Evolutionary conservation across 2,113 vertebrate species (phyloP), one percentile per base, ranked within the genome.

Genomic region (Sinosuthora webbiana): DNA sequence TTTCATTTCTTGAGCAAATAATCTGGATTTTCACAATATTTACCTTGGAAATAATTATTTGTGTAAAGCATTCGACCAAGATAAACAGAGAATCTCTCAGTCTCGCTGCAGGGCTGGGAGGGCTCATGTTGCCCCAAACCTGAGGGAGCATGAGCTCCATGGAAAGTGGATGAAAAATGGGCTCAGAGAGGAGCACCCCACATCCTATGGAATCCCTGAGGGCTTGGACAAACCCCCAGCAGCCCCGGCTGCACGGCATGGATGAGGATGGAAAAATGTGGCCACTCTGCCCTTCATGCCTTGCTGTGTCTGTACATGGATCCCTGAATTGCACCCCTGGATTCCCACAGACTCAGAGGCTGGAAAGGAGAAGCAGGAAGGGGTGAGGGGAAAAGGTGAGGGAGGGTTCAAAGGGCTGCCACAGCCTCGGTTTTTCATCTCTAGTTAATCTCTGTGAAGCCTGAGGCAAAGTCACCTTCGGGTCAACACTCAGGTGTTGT

Each of bases 1-100:
- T 95, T 96, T 94, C 96, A 90, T 91, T 95, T 83, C 96, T 96
- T 97, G 94, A 96, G 95, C 96, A 97, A 97, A 97, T 96, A 96
- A 95, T 81, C 96, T 23, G 78, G 89, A 94, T 96, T 95, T 93
- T 73, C 88, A 56, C 93, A 95, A 89, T 94, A 93, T 97, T 97
- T 95, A 93, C 90, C 94, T 96, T 97, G 94, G 96, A 93, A 96
- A 94, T 50, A 62, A 97, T 91, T 76, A 83, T 89, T 93, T 92
- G 69, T 74, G 75, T 92, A 91, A 91, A 93, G 87, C 85, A 39
- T 55, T 74, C 1, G 25, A 95, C 92, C 92, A 95, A 96, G 90
- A 94, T 7, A 97, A 97, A 95, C 93, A 96, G 86, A 70, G 90
- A 76, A 67, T 15, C 4, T 11, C 90, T 59, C 1, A 1, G 64